Evolutionary conservation across 2,888 invertebrate species (phyloP), one percentile per base, ranked within the genome.

Genomic region (Tenthredo scrophulariae): DNA sequence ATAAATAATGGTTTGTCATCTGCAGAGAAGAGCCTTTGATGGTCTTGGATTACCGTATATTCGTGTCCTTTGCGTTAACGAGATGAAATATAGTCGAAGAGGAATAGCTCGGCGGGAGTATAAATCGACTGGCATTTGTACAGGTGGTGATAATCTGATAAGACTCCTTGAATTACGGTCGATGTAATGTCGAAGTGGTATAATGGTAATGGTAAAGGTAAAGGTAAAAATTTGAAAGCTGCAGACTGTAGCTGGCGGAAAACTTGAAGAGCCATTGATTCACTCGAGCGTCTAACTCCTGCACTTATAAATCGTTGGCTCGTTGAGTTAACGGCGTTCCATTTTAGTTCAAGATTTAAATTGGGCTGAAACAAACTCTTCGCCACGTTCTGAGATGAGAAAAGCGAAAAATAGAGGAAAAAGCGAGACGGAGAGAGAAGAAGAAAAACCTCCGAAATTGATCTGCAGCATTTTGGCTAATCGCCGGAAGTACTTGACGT

Each of bases 201-300:
- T 4, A 18, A 67, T 29, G 67, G 33, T 26, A 5, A 33, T 26
- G 67, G 58, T 58, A 5, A 43, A 72, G 65, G 62, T 62, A 2
- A 43, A 74, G 74, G 43, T 22, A 74, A 74, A 74, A 22, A 74
- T 74, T 74, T 74, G 22, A 43, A 74, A 40, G 67, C 67, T 67
- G 33, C 18, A 43, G 43, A 22, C 74, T 43, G 74, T 43, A 74
- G 13, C 40, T 43, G 18, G 43, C 74, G 74, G 74, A 74, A 74
- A 74, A 74, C 74, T 74, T 40, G 22, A 43, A 74, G 74, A 74
- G 74, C 74, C 74, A 74, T 74, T 74, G 74, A 74, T 74, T 74
- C 43, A 74, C 74, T 43, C 40, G 74, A 74, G 74, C 74, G 74
- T 74, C 40, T 43, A 74, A 43, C 74, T 74, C 26, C 22, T 43